Evolutionary conservation across 2,888 invertebrate genomes (phyloP).

Genomic region (Caradrina kadenii): DNA sequence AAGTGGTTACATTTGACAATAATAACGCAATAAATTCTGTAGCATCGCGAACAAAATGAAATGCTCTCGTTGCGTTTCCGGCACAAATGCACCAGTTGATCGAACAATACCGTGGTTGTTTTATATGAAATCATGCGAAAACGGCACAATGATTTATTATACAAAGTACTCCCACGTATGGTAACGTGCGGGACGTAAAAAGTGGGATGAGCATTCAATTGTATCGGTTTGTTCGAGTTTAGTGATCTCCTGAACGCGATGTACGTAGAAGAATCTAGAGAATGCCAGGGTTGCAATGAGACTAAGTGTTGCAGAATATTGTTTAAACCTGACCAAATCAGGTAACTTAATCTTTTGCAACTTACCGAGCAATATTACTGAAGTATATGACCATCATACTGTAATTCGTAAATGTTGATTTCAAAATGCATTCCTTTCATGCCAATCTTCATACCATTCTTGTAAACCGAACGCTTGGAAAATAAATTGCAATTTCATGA

Average conservation of each 20-base stretch:
- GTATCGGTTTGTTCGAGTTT: conserved; percentile 75
- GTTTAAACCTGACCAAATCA: conserved; percentile 32
- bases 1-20: conserved; percentile 47
- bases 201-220: conserved; percentile 76
- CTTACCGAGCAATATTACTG: conserved; percentile 7
- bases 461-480: not conserved
- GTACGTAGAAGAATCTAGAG: conserved; percentile 56
- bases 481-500: conserved; percentile 21
- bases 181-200: conserved; percentile 70
- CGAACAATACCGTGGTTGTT: conserved; percentile 74
- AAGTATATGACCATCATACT: conserved; percentile 13
- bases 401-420: conserved; percentile 17
- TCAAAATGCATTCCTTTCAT: conserved; percentile 11
- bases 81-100: conserved; percentile 68
- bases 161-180: conserved; percentile 74
- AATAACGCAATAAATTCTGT: conserved; percentile 54
- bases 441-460: conserved; percentile 18
- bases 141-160: conserved; percentile 73
- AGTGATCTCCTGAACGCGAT: conserved; percentile 63
- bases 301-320: conserved; percentile 27
- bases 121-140: conserved; percentile 82
- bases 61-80: conserved; percentile 68
- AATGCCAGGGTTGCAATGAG: conserved; percentile 53
- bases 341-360: conserved; percentile 27
- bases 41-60: conserved; percentile 54